phyloP scores from a whole-genome alignment of 1,140 invertebrate genomes.

The Drosophila pectinifera region DNA sequence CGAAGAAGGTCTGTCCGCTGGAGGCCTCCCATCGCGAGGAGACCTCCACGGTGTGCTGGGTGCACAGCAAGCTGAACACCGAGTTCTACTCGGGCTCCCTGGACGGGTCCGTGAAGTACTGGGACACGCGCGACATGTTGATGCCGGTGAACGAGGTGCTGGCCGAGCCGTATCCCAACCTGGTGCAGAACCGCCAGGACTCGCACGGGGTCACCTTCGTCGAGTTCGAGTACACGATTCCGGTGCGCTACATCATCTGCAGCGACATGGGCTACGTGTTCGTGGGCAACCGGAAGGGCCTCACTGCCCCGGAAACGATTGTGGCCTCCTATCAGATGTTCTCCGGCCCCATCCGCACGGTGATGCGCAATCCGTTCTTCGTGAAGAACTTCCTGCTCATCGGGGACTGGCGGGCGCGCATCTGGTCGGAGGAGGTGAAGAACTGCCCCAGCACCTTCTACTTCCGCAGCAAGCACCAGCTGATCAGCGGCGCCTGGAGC shows the following conservation, averaged over 20 bases:
- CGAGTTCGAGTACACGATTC: constrained; percentile 94
- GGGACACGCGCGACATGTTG: constrained; percentile 92
- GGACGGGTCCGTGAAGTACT: constrained; percentile 93
- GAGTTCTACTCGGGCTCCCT: constrained; percentile 94
- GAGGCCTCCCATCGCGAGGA: constrained; percentile 90
- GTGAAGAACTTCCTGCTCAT: constrained; percentile 95
- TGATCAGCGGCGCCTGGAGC: constrained; percentile 94
- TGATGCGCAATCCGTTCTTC: constrained; percentile 94
- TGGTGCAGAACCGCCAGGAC: constrained; percentile 87
- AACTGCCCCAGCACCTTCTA: constrained; percentile 95
- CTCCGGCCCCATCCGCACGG: constrained; percentile 91
- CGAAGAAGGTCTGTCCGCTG: constrained; percentile 86
- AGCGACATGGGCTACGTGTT: constrained; percentile 91
- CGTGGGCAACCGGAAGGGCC: constrained; percentile 91
- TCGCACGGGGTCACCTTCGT: constrained; percentile 91
- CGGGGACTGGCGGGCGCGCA: constrained; percentile 93
- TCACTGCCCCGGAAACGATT: constrained; percentile 90
- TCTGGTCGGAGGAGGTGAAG: constrained; percentile 96
- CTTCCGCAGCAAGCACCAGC: constrained; percentile 88
- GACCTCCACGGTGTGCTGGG: constrained; percentile 89
- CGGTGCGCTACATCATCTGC: constrained; percentile 89
- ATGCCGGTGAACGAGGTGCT: constrained; percentile 90
- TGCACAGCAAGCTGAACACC: constrained; percentile 90
- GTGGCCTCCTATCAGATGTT: constrained; percentile 89
- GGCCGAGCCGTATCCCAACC: constrained; percentile 88